Conservation (phyloP, 2,888 invertebrate species). For the Rhodophaea formosa region DNA sequence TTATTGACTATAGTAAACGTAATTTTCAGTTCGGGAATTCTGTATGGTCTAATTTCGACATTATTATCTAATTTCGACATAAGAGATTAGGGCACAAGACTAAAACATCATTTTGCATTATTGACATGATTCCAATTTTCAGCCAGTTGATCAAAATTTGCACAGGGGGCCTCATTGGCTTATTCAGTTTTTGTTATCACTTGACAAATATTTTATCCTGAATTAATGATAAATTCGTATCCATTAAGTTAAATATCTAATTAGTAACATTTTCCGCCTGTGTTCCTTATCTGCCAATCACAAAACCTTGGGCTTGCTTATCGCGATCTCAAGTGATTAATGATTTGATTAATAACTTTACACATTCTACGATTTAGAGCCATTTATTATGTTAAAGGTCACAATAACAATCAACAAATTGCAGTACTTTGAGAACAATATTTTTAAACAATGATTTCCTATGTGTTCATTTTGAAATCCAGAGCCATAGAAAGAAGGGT, state of each 20-base stretch:
- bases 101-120: too few relatives aligned
- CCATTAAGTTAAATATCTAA: slow-evolving; percentile 10
- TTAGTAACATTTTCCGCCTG: slow-evolving; percentile 12
- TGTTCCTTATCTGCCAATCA: slow-evolving; percentile 21
- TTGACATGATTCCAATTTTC: too few relatives aligned
- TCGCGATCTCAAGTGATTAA: slow-evolving; percentile 27
- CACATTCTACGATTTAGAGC: slow-evolving; percentile 13
- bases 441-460: too few relatives aligned
- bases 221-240: background rate
- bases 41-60: background rate
- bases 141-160: too few relatives aligned
- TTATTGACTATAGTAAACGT: slow-evolving; percentile 4
- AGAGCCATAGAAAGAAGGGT: too few relatives aligned
- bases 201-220: too few relatives aligned
- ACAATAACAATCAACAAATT: background rate
- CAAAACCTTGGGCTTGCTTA: slow-evolving; percentile 25
- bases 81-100: too few relatives aligned
- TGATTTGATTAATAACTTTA: slow-evolving; percentile 23
- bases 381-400: slow-evolving; percentile 11
- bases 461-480: too few relatives aligned
- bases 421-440: too few relatives aligned
- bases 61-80: too few relatives aligned
- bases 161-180: too few relatives aligned
- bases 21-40: background rate
- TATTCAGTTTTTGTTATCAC: too few relatives aligned